A percentile compares a stretch with the other conserved stretches of the same genome.
Conservation (phyloP, 2,888 invertebrate genomes). For the Campoletis raptor region DNA sequence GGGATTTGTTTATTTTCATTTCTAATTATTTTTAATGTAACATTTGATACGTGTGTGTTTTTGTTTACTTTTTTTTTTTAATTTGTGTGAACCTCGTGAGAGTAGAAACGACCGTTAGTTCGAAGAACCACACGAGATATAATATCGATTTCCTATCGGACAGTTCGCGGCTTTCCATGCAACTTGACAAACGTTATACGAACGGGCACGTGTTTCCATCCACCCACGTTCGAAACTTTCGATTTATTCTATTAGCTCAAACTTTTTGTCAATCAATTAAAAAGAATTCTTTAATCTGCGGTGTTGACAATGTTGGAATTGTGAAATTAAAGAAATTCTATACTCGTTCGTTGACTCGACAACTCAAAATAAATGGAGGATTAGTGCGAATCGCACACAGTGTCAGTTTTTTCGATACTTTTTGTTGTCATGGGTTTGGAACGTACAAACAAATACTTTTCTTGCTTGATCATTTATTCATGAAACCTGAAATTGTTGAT, state of each 20-base stretch:
- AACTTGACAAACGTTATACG: constrained; percentile 10
- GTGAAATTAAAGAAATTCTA: neutral
- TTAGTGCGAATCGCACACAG: neutral
- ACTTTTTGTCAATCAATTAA: neutral
- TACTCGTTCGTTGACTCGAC: neutral
- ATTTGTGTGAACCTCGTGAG: constrained; percentile 4
- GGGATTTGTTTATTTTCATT: neutral
- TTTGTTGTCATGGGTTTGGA: neutral
- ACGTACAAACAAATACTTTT: neutral
- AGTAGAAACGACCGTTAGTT: constrained; percentile 42
- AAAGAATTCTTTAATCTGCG: neutral
- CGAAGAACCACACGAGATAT: constrained; percentile 38
- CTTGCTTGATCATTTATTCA: neutral
- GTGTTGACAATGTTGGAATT: neutral
- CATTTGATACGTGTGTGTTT: neutral
- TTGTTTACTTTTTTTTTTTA: neutral
- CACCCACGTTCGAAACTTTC: constrained; percentile 2
- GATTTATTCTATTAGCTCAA: neutral
- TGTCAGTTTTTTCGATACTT: too few relatives aligned
- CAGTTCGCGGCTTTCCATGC: neutral
- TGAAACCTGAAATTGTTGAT: constrained; percentile 26
- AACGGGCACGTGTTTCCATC: constrained; percentile 54
- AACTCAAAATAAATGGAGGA: neutral
- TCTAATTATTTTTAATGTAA: neutral
- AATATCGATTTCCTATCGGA: constrained; percentile 22